Evolutionary conservation across 2,888 invertebrate genomes (phyloP).

Genomic region (Ferrisia virgata): DNA sequence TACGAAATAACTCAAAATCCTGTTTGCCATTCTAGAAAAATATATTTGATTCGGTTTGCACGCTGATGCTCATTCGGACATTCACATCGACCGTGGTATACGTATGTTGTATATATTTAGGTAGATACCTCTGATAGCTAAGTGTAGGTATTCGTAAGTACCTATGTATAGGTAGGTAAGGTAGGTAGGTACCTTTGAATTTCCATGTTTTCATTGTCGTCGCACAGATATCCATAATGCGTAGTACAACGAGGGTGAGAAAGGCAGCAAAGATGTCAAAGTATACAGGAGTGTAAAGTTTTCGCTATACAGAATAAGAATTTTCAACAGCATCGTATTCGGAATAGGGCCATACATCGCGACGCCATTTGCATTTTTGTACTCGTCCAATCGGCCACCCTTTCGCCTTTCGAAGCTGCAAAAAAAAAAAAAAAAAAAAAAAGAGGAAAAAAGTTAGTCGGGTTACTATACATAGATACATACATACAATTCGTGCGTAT

Average conservation of each 20-base stretch:
- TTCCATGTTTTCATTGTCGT: background rate
- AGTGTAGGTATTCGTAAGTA: no score
- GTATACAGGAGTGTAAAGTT: no score
- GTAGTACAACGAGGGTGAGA: background rate
- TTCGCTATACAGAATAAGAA: background rate
- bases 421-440: background rate
- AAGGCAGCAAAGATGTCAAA: no score
- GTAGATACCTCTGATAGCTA: no score
- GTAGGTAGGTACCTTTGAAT: no score
- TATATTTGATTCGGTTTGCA: slow-evolving; percentile 19
- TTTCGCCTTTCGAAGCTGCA: background rate
- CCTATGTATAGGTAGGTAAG: no score
- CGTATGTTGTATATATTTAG: background rate
- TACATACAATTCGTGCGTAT: no score
- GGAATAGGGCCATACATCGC: background rate
- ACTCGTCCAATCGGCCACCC: background rate
- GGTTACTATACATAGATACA: no score
- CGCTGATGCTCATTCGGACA: slow-evolving; percentile 16
- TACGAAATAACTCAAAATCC: slow-evolving; percentile 23
- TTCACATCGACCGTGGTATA: slow-evolving; percentile 25
- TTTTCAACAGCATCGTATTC: background rate
- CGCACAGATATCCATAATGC: no score
- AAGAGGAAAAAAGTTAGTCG: background rate
- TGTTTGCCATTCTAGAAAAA: slow-evolving; percentile 16
- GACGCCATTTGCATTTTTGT: background rate